These are phyloP conservation scores for Centropus bengalensis DNA, from an alignment of 2,113 vertebrate genomes.

Conservation along the genomic window DNA sequence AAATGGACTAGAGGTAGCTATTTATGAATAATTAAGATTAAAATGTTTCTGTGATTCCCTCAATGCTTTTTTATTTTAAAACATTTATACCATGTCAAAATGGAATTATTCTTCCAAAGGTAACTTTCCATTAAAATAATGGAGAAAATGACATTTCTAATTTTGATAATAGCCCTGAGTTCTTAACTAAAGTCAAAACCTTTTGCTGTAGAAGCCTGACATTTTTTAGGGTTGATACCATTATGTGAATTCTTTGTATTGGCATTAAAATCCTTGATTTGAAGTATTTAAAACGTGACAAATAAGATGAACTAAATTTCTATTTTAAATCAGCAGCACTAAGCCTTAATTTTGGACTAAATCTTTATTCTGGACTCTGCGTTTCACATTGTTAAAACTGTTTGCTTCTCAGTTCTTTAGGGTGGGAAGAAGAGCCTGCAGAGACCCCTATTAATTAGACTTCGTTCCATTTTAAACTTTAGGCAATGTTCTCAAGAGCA, in stretches of 20 bases:
- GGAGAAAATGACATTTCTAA: conserved; percentile 67
- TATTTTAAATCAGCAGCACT: conserved; percentile 47
- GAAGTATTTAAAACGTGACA: conserved; percentile 52
- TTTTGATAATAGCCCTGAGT: conserved; percentile 56
- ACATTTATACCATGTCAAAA: conserved; percentile 86
- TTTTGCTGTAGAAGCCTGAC: neutral
- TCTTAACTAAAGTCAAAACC: neutral
- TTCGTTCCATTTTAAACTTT: conserved; percentile 7
- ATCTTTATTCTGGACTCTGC: neutral
- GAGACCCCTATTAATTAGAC: neutral
- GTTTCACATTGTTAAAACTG: conserved; percentile 23
- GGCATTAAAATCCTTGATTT: conserved; percentile 16
- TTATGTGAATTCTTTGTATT: neutral
- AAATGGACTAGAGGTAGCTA: conserved; percentile 78
- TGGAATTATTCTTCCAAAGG: conserved; percentile 80
- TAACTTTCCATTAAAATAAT: conserved; percentile 85
- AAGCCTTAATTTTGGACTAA: neutral
- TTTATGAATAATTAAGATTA: conserved; percentile 89
- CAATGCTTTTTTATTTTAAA: conserved; percentile 81
- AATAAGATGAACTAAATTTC: conserved; percentile 40
- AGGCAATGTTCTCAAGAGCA: neutral
- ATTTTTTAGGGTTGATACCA: neutral
- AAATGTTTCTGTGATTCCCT: conserved; percentile 85
- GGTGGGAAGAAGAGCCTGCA: neutral
- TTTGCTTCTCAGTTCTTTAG: conserved; percentile 48